These are phyloP conservation scores for Diorhabda elongata DNA, from an alignment of 1,140 invertebrate species.

Conservation along the genomic window DNA sequence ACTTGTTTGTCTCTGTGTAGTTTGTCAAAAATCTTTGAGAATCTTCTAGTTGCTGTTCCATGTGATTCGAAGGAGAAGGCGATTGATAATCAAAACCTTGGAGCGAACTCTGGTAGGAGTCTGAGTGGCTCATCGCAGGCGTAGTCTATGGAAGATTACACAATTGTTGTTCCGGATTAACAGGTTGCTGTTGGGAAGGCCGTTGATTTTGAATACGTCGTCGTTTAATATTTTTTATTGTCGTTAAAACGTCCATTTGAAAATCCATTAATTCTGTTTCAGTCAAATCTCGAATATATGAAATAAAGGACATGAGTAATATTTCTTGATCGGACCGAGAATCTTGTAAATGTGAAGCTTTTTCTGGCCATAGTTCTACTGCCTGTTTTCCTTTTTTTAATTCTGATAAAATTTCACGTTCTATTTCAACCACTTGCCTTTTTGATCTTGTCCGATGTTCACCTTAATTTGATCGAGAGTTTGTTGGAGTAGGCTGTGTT, in stretches of 20 bases:
- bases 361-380: not conserved
- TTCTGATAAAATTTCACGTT: conserved; percentile 26
- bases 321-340: conserved; percentile 18
- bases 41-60: not conserved
- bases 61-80: not conserved
- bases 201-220: not conserved
- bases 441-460: conserved; percentile 12
- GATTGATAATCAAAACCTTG: not conserved
- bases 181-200: not conserved
- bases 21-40: not conserved
- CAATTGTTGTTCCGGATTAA: not conserved
- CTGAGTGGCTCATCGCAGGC: not conserved
- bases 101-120: not conserved
- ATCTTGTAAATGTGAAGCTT: not conserved
- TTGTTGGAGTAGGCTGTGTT: conserved; percentile 3
- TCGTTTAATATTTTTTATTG: conserved; percentile 13
- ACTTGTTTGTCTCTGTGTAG: not conserved
- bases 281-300: conserved; percentile 21
- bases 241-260: conserved; percentile 19
- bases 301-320: conserved; percentile 17
- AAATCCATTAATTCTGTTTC: conserved; percentile 22
- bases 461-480: conserved; percentile 11
- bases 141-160: not conserved
- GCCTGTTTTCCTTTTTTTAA: conserved; percentile 16
- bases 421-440: conserved; percentile 16